Base-by-base conservation (phyloP, 2,888 invertebrate species). In the Nasonia oneida region DNA sequence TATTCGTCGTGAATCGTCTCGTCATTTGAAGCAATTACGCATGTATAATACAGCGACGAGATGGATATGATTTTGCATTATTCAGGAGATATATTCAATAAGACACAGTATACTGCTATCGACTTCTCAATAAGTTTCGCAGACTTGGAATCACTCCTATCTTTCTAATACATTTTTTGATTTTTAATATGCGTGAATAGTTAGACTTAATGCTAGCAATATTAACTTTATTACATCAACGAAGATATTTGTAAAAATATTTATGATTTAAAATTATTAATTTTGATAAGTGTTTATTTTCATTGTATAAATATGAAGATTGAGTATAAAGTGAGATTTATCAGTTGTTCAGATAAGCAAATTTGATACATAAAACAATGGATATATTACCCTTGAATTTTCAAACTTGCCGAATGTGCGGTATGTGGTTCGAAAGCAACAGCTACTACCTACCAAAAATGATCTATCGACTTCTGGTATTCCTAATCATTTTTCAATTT, bases 311-410 rank as follows among this genome's bases (percentile, higher is more conserved):
- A 10, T 47, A 47, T 47, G 47, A 47, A 47, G 1, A 47, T 47
- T 47, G 12, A 47, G 47, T 6, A 57, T 57, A 57, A 57, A 57
- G 57, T 57, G 57, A 57, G n/a, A 57, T 4, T 18, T 5, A 18
- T 53, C 15, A 1, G 14, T 50, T 75, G 15, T 23, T 53, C 14
- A 53, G 18, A 6, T 15, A 53, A 53, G 8, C 1, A 14, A 5
- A 8, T 3, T 14, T 75, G n/a, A 29, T 53, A 8, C 12, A 47
- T 47, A 10, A 42, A 12, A 79, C n/a, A 79, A 87, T 87, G 87
- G 87, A 87, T 81, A 61, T 86, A 42, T 75, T 87, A 47, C 81
- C 87, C 8, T 47, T 61, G 0, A 64, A 79, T 64, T 87, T 87
- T 42, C 83, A 78, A 2, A 57, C 70, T 39, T 80, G 82, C 10